A percentile compares a stretch with the other conserved stretches of the same genome.
These are phyloP conservation scores for Calonectris borealis DNA, from an alignment of 2,113 vertebrate genomes.

Conservation along the genomic window DNA sequence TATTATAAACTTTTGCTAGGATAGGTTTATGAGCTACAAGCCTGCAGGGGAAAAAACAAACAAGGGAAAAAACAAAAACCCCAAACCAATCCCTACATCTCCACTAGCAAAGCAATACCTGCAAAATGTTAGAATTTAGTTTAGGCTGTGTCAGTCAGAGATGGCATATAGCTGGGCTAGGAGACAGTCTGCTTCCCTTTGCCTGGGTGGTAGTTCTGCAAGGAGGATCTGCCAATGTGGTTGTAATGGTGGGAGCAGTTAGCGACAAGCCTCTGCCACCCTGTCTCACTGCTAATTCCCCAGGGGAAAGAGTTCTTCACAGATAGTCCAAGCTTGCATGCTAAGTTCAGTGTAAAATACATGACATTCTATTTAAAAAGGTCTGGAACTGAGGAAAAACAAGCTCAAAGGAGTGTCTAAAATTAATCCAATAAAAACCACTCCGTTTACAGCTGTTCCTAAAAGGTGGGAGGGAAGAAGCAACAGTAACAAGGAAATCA, in stretches of 20 bases:
- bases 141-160: neutral
- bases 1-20: neutral
- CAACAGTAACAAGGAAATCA: neutral
- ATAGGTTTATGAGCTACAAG: neutral
- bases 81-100: neutral
- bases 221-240: neutral
- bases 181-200: neutral
- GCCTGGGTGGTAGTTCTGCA: neutral
- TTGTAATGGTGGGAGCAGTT: neutral
- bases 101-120: neutral
- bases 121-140: neutral
- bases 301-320: neutral
- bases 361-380: neutral
- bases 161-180: neutral
- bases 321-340: neutral
- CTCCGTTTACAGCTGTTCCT: neutral
- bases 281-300: neutral
- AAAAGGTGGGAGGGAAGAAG: neutral
- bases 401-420: neutral
- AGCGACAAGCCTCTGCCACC: neutral
- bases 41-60: neutral
- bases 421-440: neutral
- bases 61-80: neutral
- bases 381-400: neutral
- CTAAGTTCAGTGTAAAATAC: neutral